Evolutionary conservation across 2,113 vertebrate genomes (phyloP).

Genomic region (Daboia siamensis): DNA sequence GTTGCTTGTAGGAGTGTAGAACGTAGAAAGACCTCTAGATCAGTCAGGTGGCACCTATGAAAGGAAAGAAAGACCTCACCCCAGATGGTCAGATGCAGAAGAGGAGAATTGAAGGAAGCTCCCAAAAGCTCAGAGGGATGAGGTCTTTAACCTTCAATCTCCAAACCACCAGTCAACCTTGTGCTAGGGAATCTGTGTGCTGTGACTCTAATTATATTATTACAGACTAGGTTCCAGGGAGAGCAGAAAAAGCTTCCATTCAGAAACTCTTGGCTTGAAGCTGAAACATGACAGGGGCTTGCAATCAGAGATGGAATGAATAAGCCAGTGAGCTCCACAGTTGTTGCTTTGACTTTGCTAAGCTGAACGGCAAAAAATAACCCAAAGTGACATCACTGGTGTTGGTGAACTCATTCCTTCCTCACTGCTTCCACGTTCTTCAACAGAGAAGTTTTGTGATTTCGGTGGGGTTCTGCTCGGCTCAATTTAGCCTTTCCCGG

Average conservation of each 20-base stretch:
- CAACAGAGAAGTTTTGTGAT: slow-evolving; percentile 10
- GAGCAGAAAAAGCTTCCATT: neutral
- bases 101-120: neutral
- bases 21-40: neutral
- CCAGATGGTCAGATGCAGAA: neutral
- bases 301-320: neutral
- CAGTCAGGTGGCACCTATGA: neutral
- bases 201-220: neutral
- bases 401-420: neutral
- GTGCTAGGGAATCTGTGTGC: no score
- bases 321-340: neutral
- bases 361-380: neutral
- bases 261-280: neutral
- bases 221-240: neutral
- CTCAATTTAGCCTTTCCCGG: neutral
- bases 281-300: neutral
- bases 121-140: neutral
- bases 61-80: neutral
- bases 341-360: neutral
- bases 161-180: neutral
- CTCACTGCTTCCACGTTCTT: neutral
- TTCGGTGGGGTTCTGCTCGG: neutral
- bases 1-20: neutral
- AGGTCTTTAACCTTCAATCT: neutral
- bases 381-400: neutral